Base-by-base conservation (phyloP, 2,888 invertebrate species). In the Tridacna crocea region DNA sequence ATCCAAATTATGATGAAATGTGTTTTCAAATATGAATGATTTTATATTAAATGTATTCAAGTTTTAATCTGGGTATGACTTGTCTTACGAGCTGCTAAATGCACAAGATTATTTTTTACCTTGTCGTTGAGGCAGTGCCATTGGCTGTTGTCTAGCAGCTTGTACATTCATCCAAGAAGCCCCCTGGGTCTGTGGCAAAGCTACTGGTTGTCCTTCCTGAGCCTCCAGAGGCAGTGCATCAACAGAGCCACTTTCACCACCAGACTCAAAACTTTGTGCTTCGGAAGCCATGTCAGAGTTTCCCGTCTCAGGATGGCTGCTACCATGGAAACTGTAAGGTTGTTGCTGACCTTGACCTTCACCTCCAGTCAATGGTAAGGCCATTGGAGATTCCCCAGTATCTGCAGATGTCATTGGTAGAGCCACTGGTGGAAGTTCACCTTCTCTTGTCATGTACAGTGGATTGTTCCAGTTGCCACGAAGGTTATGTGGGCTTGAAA, bases 361-460 rank as follows among this genome's bases (percentile, higher is more conserved):
- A 22, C 47, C 2, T 1, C 70, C 70, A 51, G 70, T 75, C 75
- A 72, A 55, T 55, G 82, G 77, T 46, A 83, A 36, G n/a, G 82
- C 81, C 24, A 74, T 58, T 46, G 84, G 84, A 48, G 82, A 46
- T 11, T 36, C 58, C 17, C 19, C 46, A 27, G 55, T 60, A 36
- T 73, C 22, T 15, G n/a, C 27, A 19, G 72, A 48, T 6, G 66
- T 66, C 55, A 73, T 48, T 12, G 73, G 60, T n/a, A 74, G 27
- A 27, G 82, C 78, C 27, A 66, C 58, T 22, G 84, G 82, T 55
- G 82, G 79, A 0, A 11, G 27, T n/a, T 79, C 79, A 19, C 79
- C 82, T 46, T 77, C 77, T 17, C 76, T 24, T 0, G 72, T 66
- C 84, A 80, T 80, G n/a, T 48, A 2, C 47, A 84, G 61, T 48